Base-by-base conservation (phyloP, 2,113 vertebrate species). In the Guaruba guarouba region DNA sequence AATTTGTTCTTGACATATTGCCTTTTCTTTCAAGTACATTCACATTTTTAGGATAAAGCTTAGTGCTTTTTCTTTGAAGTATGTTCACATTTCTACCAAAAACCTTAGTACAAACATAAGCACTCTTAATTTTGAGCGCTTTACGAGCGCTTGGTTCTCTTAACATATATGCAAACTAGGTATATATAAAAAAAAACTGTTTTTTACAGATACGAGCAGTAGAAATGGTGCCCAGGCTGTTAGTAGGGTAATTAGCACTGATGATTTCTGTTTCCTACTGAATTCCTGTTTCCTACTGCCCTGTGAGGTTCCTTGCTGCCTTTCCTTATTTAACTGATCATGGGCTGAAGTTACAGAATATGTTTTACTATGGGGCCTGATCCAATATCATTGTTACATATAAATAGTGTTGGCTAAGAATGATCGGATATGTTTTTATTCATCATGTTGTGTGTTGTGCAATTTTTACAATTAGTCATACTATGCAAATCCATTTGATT, bases 1-100 rank as follows among this genome's bases (percentile, higher is more conserved):
- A 82, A 74, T 95, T 93, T 90, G 44, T 14, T 82, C 24, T 89
- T 94, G 83, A 54, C 39, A 20, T 35, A 5, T n/a, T 52, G 74
- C 59, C 76, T 92, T 86, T 92, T 80, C 64, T 79, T 92, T 96
- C 46, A 82, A 87, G 71, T 79, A 37, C 37, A 7, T 64, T 79
- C 15, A 6, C 2, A 0, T 77, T 82, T 79, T 61, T 66, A 2
- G 46, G 31, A 37, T 77, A 86, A 78, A 67, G 29, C 44, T 76
- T 33, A 73, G 29, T 74, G 74, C 15, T 15, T 49, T 83, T 90
- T 61, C 80, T 89, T 82, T 92, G 86, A 88, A 75, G 44, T 81
- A 16, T 27, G 23, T 73, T 80, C 57, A 24, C 2, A 2, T 86
- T 95, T 90, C 77, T 80, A 43, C 24, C 33, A 18, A 78, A 87